Evolutionary conservation across 2,113 vertebrate genomes (phyloP), one percentile per base, ranked within the genome.

Genomic region (Pelodiscus sinensis): DNA sequence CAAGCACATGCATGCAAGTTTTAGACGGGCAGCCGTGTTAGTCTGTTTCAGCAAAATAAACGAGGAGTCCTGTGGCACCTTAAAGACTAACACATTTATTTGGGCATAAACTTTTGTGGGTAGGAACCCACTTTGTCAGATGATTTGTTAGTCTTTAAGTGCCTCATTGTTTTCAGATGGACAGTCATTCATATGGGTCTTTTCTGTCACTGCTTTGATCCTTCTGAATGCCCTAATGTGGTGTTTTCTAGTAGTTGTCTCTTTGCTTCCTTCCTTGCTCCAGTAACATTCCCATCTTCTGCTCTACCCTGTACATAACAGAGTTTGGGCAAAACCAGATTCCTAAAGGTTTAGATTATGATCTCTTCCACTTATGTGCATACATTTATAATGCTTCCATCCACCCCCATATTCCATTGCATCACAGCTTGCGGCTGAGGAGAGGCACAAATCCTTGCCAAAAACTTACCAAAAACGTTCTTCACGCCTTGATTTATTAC

Each of bases 381-480:
- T 92, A 73, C 4, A 6, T 19, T 52, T 77, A 75, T 57, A 29
- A 73, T 51, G 65, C 91, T 57, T 62, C 35, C 84, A 71, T 7
- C 52, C 52, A 54, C 14, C 86, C 82, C 50, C 50, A 19, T 71
- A 82, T 13, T 81, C 54, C 56, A 21, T 79, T 57, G 58, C 31
- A 21, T 38, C 88, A 51, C 71, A 79, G 77, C 71, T 90, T 22
- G 84, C 77, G 16, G 12, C 22, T 58, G 82, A 19, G 25, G 79
- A 86, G 82, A 13, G n/a, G 65, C 31, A 71, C n/a, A 71, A 31
- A 10, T 71, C n/a, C 19, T n/a, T 71, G 18, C 31, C n/a, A n/a
- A 11, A 4, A 50, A 98, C 99, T 99, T 97, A 99, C 99, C 99
- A 97, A 99, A 99, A 86, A 99, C 82, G 1, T 83, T 98, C 93